These are phyloP conservation scores for Schizaphis graminum DNA, from an alignment of 2,888 invertebrate genomes.

Conservation along the genomic window DNA sequence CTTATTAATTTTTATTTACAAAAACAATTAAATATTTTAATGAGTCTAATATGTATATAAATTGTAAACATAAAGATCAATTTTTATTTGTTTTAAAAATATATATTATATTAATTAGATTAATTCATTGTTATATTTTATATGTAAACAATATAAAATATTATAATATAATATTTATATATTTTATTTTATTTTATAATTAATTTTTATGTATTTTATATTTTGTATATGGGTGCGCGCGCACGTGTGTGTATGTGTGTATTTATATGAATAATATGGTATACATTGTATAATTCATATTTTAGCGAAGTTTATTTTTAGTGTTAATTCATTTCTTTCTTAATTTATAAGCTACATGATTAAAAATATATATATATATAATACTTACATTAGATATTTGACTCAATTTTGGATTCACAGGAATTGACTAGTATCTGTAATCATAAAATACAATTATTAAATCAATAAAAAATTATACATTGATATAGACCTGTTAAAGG, in stretches of 20 bases:
- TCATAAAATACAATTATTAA: neutral
- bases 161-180: too few relatives aligned
- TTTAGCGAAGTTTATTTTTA: neutral
- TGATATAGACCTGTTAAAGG: neutral
- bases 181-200: too few relatives aligned
- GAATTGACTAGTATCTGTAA: neutral
- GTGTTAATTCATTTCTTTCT: neutral
- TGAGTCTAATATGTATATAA: neutral
- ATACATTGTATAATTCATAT: neutral
- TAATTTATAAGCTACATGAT: neutral
- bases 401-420: neutral
- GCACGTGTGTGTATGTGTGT: too few relatives aligned
- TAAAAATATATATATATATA: neutral
- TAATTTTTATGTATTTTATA: too few relatives aligned
- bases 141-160: too few relatives aligned
- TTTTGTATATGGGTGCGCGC: too few relatives aligned
- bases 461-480: neutral
- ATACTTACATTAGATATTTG: neutral
- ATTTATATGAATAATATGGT: neutral
- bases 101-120: too few relatives aligned
- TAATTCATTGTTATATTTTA: too few relatives aligned
- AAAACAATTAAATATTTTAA: neutral
- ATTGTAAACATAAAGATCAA: neutral
- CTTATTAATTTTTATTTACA: neutral
- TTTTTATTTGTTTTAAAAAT: too few relatives aligned